Base-by-base conservation (phyloP, 2,113 vertebrate species). In the Hyperopisus bebe region DNA sequence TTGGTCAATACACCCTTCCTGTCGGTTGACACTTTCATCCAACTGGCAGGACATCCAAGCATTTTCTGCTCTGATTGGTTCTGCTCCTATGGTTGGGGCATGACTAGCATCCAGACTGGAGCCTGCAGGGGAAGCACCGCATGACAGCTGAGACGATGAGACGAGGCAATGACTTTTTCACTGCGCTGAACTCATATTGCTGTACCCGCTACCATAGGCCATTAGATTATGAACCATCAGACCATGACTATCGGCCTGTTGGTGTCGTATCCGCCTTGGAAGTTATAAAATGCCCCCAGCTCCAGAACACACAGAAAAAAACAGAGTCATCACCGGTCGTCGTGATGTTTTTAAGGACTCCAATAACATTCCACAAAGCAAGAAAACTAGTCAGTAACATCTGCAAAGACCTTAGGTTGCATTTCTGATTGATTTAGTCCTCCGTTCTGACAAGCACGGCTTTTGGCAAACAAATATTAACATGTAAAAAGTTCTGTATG, bases 381-480 rank as follows among this genome's bases (percentile, higher is more conserved):
- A 27, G 42, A 17, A 74, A 35, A 42, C 13, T 17, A 11, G 44
- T 46, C 55, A 31, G 4, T 35, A 13, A 10, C 51, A 44, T 62
- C 82, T 27, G 21, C 15, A 89, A n/a, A 48, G 7, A 24, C 5
- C 21, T 62, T 85, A 44, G 31, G 21, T 85, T 24, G 50, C 35
- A 5, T 58, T 84, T n/a, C 8, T 62, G 80, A 89, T 89, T 89
- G 10, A 62, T 66, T 89, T 62, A 46, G 46, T 35, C 58, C 15
- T 39, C 46, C 5, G 70, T 74, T 50, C 55, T 6, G 35, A 62
- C 58, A 87, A 70, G 47, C 58, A 53, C 55, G 6, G 31, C 39
- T 31, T 46, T 51, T 90, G 55, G 83, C 84, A 15, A 82, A 89
- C 21, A 89, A 31, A 51, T 77, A 35, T 82, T 66, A 62, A 62